These are phyloP conservation scores for Panzeria rudis DNA, from an alignment of 2,888 invertebrate species.

Conservation along the genomic window DNA sequence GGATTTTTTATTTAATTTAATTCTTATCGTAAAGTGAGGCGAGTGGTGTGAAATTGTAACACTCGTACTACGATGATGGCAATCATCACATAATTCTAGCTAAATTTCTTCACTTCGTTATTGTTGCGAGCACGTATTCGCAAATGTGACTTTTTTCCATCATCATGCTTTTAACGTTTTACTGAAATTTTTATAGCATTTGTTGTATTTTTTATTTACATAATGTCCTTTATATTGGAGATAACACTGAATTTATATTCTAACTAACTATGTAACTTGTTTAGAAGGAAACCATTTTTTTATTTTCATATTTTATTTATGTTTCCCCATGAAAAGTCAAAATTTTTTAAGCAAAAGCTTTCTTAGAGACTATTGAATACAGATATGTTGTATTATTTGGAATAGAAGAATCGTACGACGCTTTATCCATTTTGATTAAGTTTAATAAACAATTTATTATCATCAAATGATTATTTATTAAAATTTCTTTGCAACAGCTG, in stretches of 20 bases:
- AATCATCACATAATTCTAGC: neutral
- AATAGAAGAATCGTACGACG: neutral
- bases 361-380: neutral
- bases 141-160: slow-evolving; percentile 2
- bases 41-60: neutral
- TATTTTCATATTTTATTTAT: neutral
- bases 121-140: neutral
- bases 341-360: neutral
- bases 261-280: neutral
- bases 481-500: neutral
- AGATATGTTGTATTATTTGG: neutral
- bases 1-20: neutral
- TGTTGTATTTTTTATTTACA: slow-evolving; percentile 1
- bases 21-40: neutral
- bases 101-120: neutral
- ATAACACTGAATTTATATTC: neutral
- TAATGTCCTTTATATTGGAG: neutral
- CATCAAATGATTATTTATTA: neutral
- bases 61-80: neutral
- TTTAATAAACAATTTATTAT: slow-evolving; percentile 1
- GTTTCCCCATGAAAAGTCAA: neutral
- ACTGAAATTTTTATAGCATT: neutral
- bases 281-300: neutral
- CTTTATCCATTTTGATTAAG: neutral
- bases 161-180: neutral